phyloP scores from a whole-genome alignment of 2,797 vertebrate species.

The Phoebastria nigripes region DNA sequence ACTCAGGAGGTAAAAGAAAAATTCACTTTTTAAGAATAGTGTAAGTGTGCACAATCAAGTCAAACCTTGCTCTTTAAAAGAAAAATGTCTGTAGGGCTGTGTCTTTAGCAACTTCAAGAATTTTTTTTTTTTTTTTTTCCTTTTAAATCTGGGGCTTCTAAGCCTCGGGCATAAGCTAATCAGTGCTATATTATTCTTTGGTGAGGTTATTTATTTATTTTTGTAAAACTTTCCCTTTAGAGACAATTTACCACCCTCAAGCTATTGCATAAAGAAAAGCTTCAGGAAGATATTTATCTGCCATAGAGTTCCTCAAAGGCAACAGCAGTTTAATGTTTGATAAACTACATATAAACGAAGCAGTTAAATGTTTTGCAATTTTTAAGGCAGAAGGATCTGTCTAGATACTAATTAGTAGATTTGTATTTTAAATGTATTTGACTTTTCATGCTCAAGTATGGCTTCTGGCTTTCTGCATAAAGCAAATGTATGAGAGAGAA shows the following conservation, averaged over 20 bases:
- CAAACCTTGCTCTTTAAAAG: not conserved
- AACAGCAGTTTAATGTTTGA: not conserved
- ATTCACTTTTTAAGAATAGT: not conserved
- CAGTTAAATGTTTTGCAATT: not conserved
- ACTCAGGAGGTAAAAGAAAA: not conserved
- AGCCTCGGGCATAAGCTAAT: not conserved
- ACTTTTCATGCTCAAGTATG: not conserved
- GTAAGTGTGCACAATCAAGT: not conserved
- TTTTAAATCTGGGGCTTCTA: not conserved
- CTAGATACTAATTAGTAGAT: conserved; percentile 5
- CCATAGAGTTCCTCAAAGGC: not conserved
- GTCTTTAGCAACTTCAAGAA: not conserved
- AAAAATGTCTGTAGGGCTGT: not conserved
- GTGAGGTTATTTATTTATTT: conserved; percentile 1
- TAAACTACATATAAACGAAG: not conserved
- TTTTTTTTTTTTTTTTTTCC: not conserved
- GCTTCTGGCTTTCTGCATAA: conserved; percentile 5
- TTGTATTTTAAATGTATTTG: not conserved
- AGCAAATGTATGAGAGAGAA: not conserved
- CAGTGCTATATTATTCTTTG: not conserved
- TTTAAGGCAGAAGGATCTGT: not conserved
- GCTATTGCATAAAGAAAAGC: not conserved
- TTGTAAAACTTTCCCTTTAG: not conserved
- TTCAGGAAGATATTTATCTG: not conserved
- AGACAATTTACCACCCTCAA: conserved; percentile 11